A percentile compares a stretch with the other conserved stretches of the same genome.
Evolutionary conservation across 2,888 invertebrate genomes (phyloP).

Genomic region (Mesodorylaimus sp.): DNA sequence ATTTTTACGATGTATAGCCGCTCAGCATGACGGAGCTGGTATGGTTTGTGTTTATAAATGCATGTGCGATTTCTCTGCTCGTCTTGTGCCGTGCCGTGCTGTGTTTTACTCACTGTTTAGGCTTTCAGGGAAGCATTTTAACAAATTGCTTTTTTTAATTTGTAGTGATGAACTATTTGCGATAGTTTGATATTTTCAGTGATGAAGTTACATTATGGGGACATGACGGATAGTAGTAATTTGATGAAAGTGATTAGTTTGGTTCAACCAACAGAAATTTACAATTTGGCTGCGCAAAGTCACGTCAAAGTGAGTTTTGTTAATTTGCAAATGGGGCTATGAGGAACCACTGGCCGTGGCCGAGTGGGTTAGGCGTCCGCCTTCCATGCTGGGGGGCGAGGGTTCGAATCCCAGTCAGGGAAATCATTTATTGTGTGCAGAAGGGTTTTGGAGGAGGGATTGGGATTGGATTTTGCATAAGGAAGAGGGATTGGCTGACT

Average conservation of each 20-base stretch:
- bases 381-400: too few species aligned
- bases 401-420: too few species aligned
- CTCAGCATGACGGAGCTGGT: too few species aligned
- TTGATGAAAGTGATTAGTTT: conserved; percentile 61
- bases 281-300: conserved; percentile 94
- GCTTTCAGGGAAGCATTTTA: neutral
- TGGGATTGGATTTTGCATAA: too few species aligned
- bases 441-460: too few species aligned
- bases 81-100: neutral
- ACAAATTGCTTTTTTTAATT: neutral
- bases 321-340: neutral
- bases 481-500: too few species aligned
- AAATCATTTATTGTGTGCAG: too few species aligned
- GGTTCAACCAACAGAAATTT: conserved; percentile 73
- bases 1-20: too few species aligned
- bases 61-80: neutral
- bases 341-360: too few species aligned
- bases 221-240: conserved; percentile 92
- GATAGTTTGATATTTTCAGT: conserved; percentile 19
- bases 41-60: conserved; percentile 6
- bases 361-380: too few species aligned
- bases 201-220: conserved; percentile 91
- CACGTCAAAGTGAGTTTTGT: conserved; percentile 65
- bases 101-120: neutral
- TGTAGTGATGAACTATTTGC: neutral